Base-by-base conservation (phyloP, 2,113 vertebrate species). In the Prolemur simus region DNA sequence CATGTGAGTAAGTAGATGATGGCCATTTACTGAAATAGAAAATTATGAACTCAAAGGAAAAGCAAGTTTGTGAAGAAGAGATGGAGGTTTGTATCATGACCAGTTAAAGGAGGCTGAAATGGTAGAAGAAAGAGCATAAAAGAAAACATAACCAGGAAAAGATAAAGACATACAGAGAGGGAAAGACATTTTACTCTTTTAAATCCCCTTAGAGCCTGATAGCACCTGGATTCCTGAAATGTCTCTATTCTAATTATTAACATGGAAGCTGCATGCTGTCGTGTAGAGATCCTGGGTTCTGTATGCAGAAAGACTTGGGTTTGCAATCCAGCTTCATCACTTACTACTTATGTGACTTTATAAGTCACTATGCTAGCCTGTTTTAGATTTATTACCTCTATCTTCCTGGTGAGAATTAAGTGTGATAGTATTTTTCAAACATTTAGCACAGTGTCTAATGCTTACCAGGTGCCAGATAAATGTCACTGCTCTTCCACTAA, bases 341-440 rank as follows among this genome's bases (percentile, higher is more conserved):
- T 29, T 73, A 68, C 60, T n/a, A 27, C 20, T 8, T 14, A 18
- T 54, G 68, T 54, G 74, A 58, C 56, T 82, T 39, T 49, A 45
- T 11, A 78, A 49, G 29, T 56, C 21, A 83, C 34, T 66, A 14
- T 39, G 52, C 58, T 87, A 90, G 76, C 5, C 32, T 90, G 34
- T 69, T 32, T 58, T 29, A 89, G 18, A 25, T 58, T 60, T 10
- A 0, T 89, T 69, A 60, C 49, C 34, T 81, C 37, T 83, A 42
- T 42, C 66, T 91, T 49, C 52, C 8, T 49, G 90, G 25, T 93
- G 42, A 96, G 52, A 91, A 83, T 92, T 89, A 92, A 78, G 89
- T 47, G 81, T 34, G 17, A 89, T 25, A 82, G 21, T 71, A 14
- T 78, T 86, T 96, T 76, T 78, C 78, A 63, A 93, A 87, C 34